Base-by-base conservation (phyloP, 2,888 invertebrate genomes). In the Poecilus cupreus region DNA sequence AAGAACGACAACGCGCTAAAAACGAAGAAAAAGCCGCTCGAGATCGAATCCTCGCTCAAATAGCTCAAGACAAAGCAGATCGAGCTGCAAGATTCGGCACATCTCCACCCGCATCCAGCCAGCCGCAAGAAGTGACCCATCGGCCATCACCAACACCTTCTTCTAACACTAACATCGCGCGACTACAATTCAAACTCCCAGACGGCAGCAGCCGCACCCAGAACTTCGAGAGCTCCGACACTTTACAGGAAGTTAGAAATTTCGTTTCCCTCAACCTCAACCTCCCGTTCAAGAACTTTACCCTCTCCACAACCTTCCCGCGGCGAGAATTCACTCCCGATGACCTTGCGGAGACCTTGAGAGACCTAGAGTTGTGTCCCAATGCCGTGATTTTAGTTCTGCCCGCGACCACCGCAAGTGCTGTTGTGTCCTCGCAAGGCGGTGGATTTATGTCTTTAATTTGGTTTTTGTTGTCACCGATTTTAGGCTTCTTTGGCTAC, bases 131-230 rank as follows among this genome's bases (percentile, higher is more conserved):
- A 8, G 22, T 86, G 84, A 11, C 83, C 82, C 1, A 39, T n/a
- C 24, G 37, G 1, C 39, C 39, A 1, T 57, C 76, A 18, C 26
- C 37, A 20, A 46, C 54, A 18, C 80, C 79, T 8, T 75, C 85
- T 20, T 82, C 83, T 6, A 83, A 84, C 39, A 83, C 90, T 78
- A 91, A 92, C 83, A 88, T 89, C 46, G 92, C 96, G 0, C 92
- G 96, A 76, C 92, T 98, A 46, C 97, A 97, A 90, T 96, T 98
- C 87, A 94, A 96, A 85, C 87, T 97, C 84, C 96, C 97, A 0
- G 95, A 96, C 88, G 97, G 97, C 0, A 91, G 92, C 0, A 92
- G 94, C 0, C 92, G 94, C 83, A 94, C 93, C 2, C 93, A 95
- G 37, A 93, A 93, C 84, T 97, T 98, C 87, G 90, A 93, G 32